phyloP scores from a whole-genome alignment of 1,140 invertebrate species.

The Pseudomyrmex cubaensis region DNA sequence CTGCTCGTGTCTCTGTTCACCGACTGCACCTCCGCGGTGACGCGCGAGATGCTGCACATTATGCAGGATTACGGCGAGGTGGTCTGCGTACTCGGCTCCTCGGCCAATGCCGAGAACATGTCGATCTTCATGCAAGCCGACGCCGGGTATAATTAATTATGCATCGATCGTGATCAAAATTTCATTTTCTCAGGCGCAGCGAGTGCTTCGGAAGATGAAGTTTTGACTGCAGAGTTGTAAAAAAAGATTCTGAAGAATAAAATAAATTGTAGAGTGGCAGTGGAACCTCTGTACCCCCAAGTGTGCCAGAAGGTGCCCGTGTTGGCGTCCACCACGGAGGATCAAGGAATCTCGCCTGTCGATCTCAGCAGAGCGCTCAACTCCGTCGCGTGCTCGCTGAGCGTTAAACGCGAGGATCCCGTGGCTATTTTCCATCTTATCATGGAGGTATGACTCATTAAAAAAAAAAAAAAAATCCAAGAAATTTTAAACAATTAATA shows the following conservation, averaged over 20 bases:
- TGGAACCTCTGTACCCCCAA: slow-evolving; percentile 97
- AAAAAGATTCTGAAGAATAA: too few species aligned
- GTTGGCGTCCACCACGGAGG: slow-evolving; percentile 82
- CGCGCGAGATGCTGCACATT: slow-evolving; percentile 95
- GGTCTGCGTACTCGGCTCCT: slow-evolving; percentile 95
- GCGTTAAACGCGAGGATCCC: slow-evolving; percentile 91
- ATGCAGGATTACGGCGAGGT: slow-evolving; percentile 99
- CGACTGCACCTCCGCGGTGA: slow-evolving; percentile 96
- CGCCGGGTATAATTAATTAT: slow-evolving; percentile 88
- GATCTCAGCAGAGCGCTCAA: slow-evolving; percentile 94
- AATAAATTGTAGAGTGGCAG: slow-evolving; percentile 90
- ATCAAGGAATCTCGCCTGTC: slow-evolving; percentile 89
- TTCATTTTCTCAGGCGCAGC: too few species aligned
- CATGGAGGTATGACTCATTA: slow-evolving; percentile 88
- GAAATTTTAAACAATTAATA: too few species aligned
- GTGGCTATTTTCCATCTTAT: slow-evolving; percentile 93
- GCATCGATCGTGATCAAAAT: too few species aligned
- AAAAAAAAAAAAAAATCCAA: too few species aligned
- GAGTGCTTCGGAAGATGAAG: too few species aligned
- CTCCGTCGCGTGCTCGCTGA: slow-evolving; percentile 94
- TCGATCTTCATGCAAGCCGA: slow-evolving; percentile 97
- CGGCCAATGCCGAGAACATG: slow-evolving; percentile 95
- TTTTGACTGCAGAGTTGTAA: background rate
- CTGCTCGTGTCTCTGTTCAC: slow-evolving; percentile 98
- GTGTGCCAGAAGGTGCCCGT: slow-evolving; percentile 91